phyloP scores from a whole-genome alignment of 2,888 invertebrate genomes.

The Aphelenchoides bicaudatus region DNA sequence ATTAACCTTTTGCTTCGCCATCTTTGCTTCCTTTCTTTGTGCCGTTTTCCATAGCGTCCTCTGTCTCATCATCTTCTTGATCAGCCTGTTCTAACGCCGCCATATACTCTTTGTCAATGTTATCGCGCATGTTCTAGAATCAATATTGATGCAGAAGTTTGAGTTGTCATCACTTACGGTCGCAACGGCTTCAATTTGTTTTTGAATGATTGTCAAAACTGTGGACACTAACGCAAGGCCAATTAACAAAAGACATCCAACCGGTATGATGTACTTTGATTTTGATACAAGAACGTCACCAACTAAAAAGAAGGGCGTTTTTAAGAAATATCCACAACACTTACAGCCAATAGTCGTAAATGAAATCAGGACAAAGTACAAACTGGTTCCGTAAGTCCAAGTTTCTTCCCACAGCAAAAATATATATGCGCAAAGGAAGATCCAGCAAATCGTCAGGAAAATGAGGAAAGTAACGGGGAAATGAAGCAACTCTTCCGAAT shows the following conservation, averaged over 20 bases:
- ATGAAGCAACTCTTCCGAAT: conserved; percentile 45
- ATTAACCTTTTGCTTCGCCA: conserved; percentile 17
- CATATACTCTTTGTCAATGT: conserved; percentile 56
- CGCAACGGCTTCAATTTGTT: conserved; percentile 55
- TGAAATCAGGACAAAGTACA: conserved; percentile 56
- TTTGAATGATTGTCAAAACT: conserved; percentile 52
- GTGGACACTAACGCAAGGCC: conserved; percentile 59
- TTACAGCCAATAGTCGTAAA: conserved; percentile 51
- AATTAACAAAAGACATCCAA: conserved; percentile 46
- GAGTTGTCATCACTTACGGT: conserved; percentile 29
- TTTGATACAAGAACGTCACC: conserved; percentile 37
- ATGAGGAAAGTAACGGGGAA: conserved; percentile 56
- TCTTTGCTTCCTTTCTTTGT: conserved; percentile 22
- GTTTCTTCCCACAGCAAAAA: conserved; percentile 46
- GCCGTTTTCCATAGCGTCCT: conserved; percentile 25
- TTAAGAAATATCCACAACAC: conserved; percentile 2
- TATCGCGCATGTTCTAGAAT: conserved; percentile 50
- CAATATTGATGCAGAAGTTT: background rate
- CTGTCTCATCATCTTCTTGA: conserved; percentile 39
- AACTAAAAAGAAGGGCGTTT: conserved; percentile 15
- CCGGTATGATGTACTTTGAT: conserved; percentile 48
- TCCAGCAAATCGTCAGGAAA: conserved; percentile 50
- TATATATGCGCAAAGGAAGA: conserved; percentile 49
- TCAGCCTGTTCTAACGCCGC: conserved; percentile 47
- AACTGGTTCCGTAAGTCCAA: conserved; percentile 49